Base-by-base conservation (phyloP, 2,113 vertebrate genomes). In the Brachirus orientalis region DNA sequence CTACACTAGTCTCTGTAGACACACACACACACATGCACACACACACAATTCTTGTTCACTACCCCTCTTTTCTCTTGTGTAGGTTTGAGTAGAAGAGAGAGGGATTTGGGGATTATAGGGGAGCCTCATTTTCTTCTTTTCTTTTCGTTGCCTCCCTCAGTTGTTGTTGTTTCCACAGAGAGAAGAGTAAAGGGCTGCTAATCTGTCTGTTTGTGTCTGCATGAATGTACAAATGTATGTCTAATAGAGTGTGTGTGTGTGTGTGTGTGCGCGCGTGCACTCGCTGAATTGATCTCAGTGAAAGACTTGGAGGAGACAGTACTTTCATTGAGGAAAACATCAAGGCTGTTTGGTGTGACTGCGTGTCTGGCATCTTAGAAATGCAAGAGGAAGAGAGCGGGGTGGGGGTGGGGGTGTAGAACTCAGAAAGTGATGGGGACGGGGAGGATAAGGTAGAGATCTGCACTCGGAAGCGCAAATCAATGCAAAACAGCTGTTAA, bases 401-500 rank as follows among this genome's bases (percentile, higher is more conserved):
- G 7, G 10, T 8, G 9, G 11, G 40, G 4, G 50, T 12, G 38
- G 10, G 11, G 4, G 14, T 9, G 4, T 51, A 11, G 12, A 22
- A 28, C 12, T 13, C 40, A 40, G 38, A 65, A 63, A 75, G 22
- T 45, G 53, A 69, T 57, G 65, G 17, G 69, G 48, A 57, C 59
- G 41, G 72, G 70, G 50, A 72, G 66, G 70, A 75, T 22, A 82
- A 84, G 78, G 78, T 82, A 85, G 77, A 83, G 75, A 85, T 86
- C 66, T 83, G 72, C 84, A 80, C 68, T 85, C 62, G 69, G 82
- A 83, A 73, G 82, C 61, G 46, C 75, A 84, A 86, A 87, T 88
- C 76, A 76, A 79, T 90, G 90, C 80, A 85, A 91, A 91, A 83
- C 88, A 91, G 88, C 86, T 91, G 89, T 86, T 91, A 86, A 89